Evolutionary conservation across 2,113 vertebrate species (phyloP).

Genomic region (Polypterus bichir): DNA sequence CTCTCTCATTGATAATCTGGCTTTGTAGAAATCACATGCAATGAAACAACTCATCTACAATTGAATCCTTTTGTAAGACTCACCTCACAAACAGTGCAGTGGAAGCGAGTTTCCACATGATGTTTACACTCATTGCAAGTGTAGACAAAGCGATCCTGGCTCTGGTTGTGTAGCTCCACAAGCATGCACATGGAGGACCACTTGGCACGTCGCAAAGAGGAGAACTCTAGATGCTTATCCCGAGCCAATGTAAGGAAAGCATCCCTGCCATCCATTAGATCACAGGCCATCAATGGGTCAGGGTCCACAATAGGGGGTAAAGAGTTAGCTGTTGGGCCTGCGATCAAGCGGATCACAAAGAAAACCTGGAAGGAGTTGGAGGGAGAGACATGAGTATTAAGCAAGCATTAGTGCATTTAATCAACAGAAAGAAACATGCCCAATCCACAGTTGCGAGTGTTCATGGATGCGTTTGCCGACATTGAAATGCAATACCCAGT

Average conservation of each 20-base stretch:
- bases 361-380: constrained; percentile 62
- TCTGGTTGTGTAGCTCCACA: constrained; percentile 93
- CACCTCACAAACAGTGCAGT: constrained; percentile 96
- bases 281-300: constrained; percentile 85
- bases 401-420: not conserved
- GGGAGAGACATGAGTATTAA: not conserved
- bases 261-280: constrained; percentile 96
- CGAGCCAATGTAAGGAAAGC: constrained; percentile 91
- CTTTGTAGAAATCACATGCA: not conserved
- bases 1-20: not conserved
- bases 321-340: constrained; percentile 82
- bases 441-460: not conserved
- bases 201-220: constrained; percentile 76
- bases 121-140: constrained; percentile 97
- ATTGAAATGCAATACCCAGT: too few relatives aligned
- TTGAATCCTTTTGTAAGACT: constrained; percentile 13
- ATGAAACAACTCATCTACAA: not conserved
- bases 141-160: constrained; percentile 94
- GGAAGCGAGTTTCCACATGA: constrained; percentile 91
- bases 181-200: constrained; percentile 98
- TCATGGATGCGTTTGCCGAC: not conserved
- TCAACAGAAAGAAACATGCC: not conserved
- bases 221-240: constrained; percentile 96
- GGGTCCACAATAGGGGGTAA: constrained; percentile 78
- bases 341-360: constrained; percentile 91